Conservation (phyloP, 2,888 invertebrate genomes). For the Lasioglossum villosulum region DNA sequence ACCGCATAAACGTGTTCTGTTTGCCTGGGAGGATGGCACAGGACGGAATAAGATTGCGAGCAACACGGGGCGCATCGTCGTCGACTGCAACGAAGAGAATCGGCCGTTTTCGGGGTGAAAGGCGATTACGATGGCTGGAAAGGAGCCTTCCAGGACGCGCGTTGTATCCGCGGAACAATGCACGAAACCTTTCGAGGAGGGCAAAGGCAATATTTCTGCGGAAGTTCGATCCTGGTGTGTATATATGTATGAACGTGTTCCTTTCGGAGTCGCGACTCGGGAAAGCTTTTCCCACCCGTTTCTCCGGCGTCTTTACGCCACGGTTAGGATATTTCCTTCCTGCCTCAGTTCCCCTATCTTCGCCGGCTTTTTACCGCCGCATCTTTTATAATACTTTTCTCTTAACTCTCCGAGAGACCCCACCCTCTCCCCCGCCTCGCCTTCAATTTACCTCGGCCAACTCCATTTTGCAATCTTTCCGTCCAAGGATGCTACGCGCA, state of each 20-base stretch:
- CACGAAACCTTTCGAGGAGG: conserved; percentile 17
- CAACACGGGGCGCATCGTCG: neutral
- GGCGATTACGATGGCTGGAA: conserved; percentile 5
- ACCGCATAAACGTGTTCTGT: conserved; percentile 13
- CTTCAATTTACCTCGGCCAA: neutral
- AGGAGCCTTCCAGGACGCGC: conserved; percentile 8
- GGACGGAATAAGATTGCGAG: conserved; percentile 8
- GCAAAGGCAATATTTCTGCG: conserved; percentile 43
- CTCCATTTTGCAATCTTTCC: neutral
- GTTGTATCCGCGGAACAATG: neutral
- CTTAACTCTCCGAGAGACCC: neutral
- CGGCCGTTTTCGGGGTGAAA: conserved; percentile 27
- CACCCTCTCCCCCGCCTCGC: neutral
- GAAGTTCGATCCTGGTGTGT: conserved; percentile 27
- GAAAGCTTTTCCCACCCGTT: conserved; percentile 36
- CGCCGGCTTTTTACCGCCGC: conserved; percentile 13
- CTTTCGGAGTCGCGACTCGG: conserved; percentile 19
- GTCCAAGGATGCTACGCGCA: neutral
- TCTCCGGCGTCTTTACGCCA: neutral
- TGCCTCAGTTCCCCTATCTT: neutral
- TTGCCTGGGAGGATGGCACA: neutral
- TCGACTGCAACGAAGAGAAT: conserved; percentile 12
- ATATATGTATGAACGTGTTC: neutral
- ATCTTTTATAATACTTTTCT: neutral
- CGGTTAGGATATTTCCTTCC: neutral